phyloP scores from a whole-genome alignment of 2,797 vertebrate species.

The Lophotriccus pileatus region DNA sequence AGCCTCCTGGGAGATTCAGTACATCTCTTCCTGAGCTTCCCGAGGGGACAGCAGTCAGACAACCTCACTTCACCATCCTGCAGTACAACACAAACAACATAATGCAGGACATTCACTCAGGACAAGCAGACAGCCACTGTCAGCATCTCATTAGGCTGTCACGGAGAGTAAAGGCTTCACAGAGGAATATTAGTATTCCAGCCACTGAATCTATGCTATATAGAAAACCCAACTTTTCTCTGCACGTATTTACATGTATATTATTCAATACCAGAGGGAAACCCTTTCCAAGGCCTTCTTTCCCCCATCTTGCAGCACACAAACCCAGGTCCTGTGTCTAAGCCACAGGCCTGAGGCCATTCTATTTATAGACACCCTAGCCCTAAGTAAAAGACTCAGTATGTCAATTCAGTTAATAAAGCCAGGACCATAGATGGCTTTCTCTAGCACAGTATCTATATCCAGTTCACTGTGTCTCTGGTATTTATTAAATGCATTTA shows the following conservation, averaged over 20 bases:
- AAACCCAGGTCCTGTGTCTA: neutral
- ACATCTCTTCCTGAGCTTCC: slow-evolving; percentile 41
- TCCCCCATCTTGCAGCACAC: neutral
- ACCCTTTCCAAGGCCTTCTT: neutral
- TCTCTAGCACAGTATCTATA: neutral
- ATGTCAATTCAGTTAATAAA: neutral
- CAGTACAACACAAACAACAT: slow-evolving; percentile 48
- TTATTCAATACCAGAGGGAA: neutral
- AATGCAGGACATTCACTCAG: slow-evolving; percentile 43
- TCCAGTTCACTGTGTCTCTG: neutral
- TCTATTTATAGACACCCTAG: neutral
- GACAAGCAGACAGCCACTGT: neutral
- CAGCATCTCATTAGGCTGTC: slow-evolving; percentile 28
- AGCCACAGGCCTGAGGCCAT: neutral
- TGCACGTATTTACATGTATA: neutral
- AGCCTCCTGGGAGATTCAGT: slow-evolving; percentile 21
- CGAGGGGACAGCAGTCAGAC: slow-evolving; percentile 43
- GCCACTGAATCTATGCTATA: neutral
- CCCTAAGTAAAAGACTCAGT: slow-evolving; percentile 6
- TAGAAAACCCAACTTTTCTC: neutral
- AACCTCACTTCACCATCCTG: slow-evolving; percentile 34
- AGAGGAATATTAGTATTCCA: slow-evolving; percentile 1
- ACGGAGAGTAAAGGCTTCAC: neutral
- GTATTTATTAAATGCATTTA: neutral
- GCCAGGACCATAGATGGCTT: neutral